Evolutionary conservation across 64 coral and sea anemone genomes (phyloP).

Genomic region (Montipora foliosa): DNA sequence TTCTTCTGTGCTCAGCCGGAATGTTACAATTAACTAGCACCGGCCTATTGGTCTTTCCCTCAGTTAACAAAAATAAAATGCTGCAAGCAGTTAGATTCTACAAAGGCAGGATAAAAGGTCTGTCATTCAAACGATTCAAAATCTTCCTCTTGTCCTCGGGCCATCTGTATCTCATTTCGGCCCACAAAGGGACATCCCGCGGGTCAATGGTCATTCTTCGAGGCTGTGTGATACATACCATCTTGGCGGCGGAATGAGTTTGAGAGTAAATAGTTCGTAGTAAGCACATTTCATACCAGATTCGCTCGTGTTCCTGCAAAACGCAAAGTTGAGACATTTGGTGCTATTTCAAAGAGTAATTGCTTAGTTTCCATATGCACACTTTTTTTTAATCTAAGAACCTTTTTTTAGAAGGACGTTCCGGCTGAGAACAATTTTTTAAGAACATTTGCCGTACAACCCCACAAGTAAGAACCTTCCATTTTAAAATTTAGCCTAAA

Average conservation of each 20-base stretch:
- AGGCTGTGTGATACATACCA: slow-evolving; percentile 18
- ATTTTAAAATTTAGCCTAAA: too few species aligned
- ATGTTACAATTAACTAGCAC: too few species aligned
- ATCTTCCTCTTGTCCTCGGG: slow-evolving; percentile 25
- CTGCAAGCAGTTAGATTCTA: not conserved
- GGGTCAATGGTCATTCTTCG: not conserved
- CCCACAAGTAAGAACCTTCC: too few species aligned
- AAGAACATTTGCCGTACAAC: too few species aligned
- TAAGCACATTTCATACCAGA: slow-evolving; percentile 26
- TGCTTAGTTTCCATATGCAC: too few species aligned
- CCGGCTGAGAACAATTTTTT: too few species aligned
- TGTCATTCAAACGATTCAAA: slow-evolving; percentile 25
- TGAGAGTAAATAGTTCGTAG: slow-evolving; percentile 20
- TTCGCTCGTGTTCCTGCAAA: not conserved
- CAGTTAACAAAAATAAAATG: too few species aligned
- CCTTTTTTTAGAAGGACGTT: too few species aligned
- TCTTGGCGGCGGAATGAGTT: slow-evolving; percentile 5
- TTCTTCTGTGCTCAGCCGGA: too few species aligned
- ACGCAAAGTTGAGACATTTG: not conserved
- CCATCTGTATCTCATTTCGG: slow-evolving; percentile 27
- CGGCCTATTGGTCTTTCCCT: too few species aligned
- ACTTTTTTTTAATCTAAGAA: too few species aligned
- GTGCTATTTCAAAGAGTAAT: too few species aligned
- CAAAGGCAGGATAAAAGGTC: slow-evolving; percentile 22
- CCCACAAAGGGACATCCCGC: slow-evolving; percentile 27